Evolutionary conservation across 2,797 vertebrate species (phyloP), one percentile per base, ranked within the genome.

Genomic region (Channa striata): DNA sequence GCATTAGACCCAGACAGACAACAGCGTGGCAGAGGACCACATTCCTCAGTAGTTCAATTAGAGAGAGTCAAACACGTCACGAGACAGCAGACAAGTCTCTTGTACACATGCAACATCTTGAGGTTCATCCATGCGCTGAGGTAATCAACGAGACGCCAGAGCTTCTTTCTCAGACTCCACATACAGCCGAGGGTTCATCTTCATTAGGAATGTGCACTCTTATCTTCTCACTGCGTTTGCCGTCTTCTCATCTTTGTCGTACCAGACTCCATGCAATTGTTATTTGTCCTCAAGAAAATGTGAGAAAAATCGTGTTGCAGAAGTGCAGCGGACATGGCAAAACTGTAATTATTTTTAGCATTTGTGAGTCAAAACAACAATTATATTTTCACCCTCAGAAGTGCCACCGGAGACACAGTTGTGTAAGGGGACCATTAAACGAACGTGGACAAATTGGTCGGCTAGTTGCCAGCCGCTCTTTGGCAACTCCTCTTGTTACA

Each of bases 1-100:
- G 76, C 80, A 89, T 83, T 59, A 75, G 66, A 60, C 25, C 52
- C 47, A 8, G 50, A 57, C n/a, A 61, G 74, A 78, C 65, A 65
- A 48, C 34, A 49, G 60, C 62, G 56, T 48, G 56, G 54, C 53
- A 44, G 21, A 49, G 44, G 53, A 64, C 76, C 59, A 17, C 53
- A 21, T 19, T 62, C 37, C 62, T 76, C 63, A 21, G 79, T 74
- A 74, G 69, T 4, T 5, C 10, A 49, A 46, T 16, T 39, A 44
- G 39, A 74, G 80, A 9, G 53, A 73, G 59, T 40, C 30, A 16
- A 71, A 53, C 37, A 11, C 1, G 75, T 53, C 50, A 44, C 6
- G 14, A 42, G 64, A 59, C 50, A 14, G 8, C 2, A 8, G n/a
- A 57, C 49, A 68, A 56, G 33, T 16, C 33, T 56, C 19, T 53